Percentiles rank a stretch among this genome's conserved stretches.
These are phyloP conservation scores for Picathartes gymnocephalus DNA, from an alignment of 2,113 vertebrate species.

Conservation along the genomic window DNA sequence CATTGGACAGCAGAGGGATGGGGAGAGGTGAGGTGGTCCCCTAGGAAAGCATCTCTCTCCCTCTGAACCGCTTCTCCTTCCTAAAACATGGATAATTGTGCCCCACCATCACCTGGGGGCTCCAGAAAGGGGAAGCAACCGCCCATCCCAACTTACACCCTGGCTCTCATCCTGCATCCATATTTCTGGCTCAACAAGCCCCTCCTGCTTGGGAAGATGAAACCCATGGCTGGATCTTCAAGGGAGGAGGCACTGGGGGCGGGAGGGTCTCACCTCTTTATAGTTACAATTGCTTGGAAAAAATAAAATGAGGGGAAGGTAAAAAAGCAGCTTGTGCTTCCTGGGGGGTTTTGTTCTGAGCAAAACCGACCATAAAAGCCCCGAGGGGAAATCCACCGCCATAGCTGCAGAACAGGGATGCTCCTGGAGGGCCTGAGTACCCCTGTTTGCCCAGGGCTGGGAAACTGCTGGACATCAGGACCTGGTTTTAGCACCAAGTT, in stretches of 20 bases:
- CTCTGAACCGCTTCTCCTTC: neutral
- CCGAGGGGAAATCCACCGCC: accelerated
- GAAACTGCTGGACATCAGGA: neutral
- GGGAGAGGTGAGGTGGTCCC: too few species aligned
- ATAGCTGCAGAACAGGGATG: neutral
- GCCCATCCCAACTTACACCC: neutral
- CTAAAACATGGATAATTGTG: accelerated
- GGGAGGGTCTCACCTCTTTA: neutral
- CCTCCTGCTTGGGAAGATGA: neutral
- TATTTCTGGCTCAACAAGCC: neutral
- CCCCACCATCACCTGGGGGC: neutral
- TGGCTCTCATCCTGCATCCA: accelerated
- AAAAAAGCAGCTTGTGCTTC: neutral
- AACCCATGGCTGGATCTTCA: accelerated
- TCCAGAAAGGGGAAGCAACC: neutral
- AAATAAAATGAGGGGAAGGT: neutral
- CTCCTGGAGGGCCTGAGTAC: neutral
- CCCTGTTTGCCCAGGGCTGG: neutral
- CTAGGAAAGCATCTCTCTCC: neutral
- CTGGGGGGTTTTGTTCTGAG: neutral
- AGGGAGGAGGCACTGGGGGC: neutral
- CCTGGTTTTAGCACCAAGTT: neutral
- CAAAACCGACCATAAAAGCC: neutral
- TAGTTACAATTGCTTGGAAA: neutral
- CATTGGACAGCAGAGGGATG: neutral